Evolutionary conservation across 2,113 vertebrate genomes (phyloP).

Genomic region (Cololabis saira): DNA sequence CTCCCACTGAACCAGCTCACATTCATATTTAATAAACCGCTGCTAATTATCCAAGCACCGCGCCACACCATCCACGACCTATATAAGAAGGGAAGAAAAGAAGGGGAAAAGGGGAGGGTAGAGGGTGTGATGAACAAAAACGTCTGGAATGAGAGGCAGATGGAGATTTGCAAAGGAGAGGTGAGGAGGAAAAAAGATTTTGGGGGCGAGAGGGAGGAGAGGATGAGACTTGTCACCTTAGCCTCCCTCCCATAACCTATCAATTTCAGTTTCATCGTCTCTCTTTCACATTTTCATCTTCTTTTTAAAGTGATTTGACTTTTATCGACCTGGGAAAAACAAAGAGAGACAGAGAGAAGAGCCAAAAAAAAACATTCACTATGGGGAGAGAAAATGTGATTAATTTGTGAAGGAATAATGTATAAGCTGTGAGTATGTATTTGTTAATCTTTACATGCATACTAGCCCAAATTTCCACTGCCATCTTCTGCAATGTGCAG

Average conservation of each 20-base stretch:
- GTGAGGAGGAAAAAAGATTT: constrained; percentile 10
- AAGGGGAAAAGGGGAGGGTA: constrained; percentile 9
- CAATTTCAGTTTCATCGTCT: constrained; percentile 62
- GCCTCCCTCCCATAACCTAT: constrained; percentile 53
- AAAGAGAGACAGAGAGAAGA: neutral
- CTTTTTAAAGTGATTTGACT: constrained; percentile 65
- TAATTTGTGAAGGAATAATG: constrained; percentile 57
- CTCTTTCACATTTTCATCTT: constrained; percentile 62
- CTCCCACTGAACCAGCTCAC: constrained; percentile 67
- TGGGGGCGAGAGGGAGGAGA: constrained; percentile 19
- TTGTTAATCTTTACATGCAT: constrained; percentile 38
- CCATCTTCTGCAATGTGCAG: constrained; percentile 34
- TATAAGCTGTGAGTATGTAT: constrained; percentile 42
- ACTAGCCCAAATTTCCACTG: constrained; percentile 8
- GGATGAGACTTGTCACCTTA: constrained; percentile 64
- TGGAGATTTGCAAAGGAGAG: constrained; percentile 26
- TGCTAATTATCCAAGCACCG: constrained; percentile 73
- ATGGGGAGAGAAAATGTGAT: constrained; percentile 30
- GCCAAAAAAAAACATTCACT: neutral
- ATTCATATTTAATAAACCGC: constrained; percentile 78
- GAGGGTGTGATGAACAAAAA: constrained; percentile 8
- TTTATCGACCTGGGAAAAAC: constrained; percentile 54
- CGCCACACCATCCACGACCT: constrained; percentile 43
- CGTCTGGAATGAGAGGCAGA: constrained; percentile 19
- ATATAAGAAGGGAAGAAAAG: constrained; percentile 44